Evolutionary conservation across 2,888 invertebrate species (phyloP), one percentile per base, ranked within the genome.

Genomic region (Blomia tropicalis): DNA sequence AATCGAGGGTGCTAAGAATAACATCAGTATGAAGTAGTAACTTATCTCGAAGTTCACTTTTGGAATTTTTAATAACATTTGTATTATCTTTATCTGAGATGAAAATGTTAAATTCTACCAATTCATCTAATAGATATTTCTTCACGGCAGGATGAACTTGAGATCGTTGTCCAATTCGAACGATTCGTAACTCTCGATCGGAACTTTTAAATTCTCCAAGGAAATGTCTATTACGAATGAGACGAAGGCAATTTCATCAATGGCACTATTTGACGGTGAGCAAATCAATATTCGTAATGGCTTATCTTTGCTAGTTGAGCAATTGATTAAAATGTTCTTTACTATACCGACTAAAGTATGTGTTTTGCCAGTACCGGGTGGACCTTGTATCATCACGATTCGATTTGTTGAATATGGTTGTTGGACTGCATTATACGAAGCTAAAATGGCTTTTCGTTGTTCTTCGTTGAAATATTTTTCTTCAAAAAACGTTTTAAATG

Each of bases 351-450:
- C 79, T 62, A 90, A 85, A 0, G 88, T 83, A 67, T 80, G 79
- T 0, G 88, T 84, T 75, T 91, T 91, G 67, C 91, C 91, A 2
- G 89, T 89, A 41, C 89, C 88, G 68, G 73, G 88, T 0, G 89
- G 89, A 0, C 90, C 90, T 71, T 88, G 84, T 60, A 90, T 80
- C 69, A 89, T 77, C 68, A 83, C 82, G 67, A 90, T 78, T 68
- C 81, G 81, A 0, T 84, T 80, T 17, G 77, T 69, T 27, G 78
- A 73, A 4, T 56, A 58, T 1, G 70, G 68, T 32, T 68, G 66
- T 1, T 59, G 31, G 0, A 70, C 63, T 30, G 79, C 73, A 43
- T 74, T 70, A 23, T 78, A 75, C 0, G 79, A 77, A 64, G 76
- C 76, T 1, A 74, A 65, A n/a, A 87, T 81, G 3, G 83, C 82